These are phyloP conservation scores for Psilopsiagon aymara DNA, from an alignment of 2,113 vertebrate genomes.

Conservation along the genomic window DNA sequence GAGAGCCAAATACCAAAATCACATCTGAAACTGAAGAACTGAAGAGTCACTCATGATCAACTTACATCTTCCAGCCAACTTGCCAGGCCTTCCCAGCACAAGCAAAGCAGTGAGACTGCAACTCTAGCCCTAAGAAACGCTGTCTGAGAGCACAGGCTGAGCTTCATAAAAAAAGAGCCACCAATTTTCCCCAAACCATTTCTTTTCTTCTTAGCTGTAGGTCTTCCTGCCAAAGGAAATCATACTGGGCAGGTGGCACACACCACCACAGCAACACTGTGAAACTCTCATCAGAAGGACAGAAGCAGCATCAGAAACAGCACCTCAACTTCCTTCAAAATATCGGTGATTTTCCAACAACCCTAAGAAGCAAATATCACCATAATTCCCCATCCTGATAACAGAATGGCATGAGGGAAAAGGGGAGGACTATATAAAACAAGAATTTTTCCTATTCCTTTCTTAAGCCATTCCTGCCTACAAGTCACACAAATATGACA, in stretches of 20 bases:
- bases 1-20: background rate
- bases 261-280: background rate
- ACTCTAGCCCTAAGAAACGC: background rate
- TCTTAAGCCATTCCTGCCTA: background rate
- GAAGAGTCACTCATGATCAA: background rate
- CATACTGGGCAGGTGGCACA: background rate
- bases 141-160: background rate
- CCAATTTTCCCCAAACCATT: background rate
- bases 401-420: background rate
- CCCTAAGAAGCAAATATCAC: background rate
- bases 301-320: slow-evolving; percentile 12
- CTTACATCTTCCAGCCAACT: background rate
- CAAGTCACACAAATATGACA: background rate
- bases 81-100: background rate
- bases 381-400: background rate
- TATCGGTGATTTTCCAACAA: background rate
- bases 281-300: background rate
- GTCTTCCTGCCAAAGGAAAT: background rate
- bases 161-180: background rate
- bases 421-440: background rate
- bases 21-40: background rate
- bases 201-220: background rate
- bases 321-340: background rate
- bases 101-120: background rate
- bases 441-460: background rate